Base-by-base conservation (phyloP, 2,888 invertebrate genomes). In the Drosophila phalerata region DNA sequence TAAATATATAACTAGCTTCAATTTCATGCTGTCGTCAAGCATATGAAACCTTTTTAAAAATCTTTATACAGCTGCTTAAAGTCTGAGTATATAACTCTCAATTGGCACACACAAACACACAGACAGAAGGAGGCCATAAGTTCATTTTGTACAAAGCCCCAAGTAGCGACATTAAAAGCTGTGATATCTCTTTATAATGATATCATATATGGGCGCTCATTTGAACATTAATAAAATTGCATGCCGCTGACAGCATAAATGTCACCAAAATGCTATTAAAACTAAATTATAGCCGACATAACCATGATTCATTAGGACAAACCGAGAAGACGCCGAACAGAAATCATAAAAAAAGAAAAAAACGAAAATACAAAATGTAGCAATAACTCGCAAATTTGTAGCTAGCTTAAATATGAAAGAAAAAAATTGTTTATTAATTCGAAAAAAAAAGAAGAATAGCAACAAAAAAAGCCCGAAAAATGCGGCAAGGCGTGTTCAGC, bases 241-340 rank as follows among this genome's bases (percentile, higher is more conserved):
- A 79, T 73, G 85, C 70, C 82, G 81, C 77, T 88, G 89, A 87
- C 89, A 88, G 82, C 88, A 88, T 88, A 88, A 88, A 88, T 88
- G 85, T 86, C 85, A 81, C 85, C 77, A 75, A 82, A 88, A 79
- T 69, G 89, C 87, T 85, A 86, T 86, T 87, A 86, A 86, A 88
- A 87, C 87, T 65, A 80, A 86, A 87, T 88, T 86, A 86, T 86
- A 73, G 85, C 89, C 66, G 78, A 77, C 85, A 86, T 86, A 86
- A 86, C 89, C 79, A 89, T 86, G 86, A 86, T 86, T 86, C 89
- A 86, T 87, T 76, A 79, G 68, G 38, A 43, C 76, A 58, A 64
- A 22, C 47, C 66, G 47, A 43, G 56, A 61, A 70, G 67, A 63
- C 47, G 58, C 38, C 28, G 53, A 40, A 58, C 65, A 78, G 69